A percentile compares a stretch with the other conserved stretches of the same genome.
Conservation (phyloP, 2,888 invertebrate genomes). For the Scaptomyza parva region DNA sequence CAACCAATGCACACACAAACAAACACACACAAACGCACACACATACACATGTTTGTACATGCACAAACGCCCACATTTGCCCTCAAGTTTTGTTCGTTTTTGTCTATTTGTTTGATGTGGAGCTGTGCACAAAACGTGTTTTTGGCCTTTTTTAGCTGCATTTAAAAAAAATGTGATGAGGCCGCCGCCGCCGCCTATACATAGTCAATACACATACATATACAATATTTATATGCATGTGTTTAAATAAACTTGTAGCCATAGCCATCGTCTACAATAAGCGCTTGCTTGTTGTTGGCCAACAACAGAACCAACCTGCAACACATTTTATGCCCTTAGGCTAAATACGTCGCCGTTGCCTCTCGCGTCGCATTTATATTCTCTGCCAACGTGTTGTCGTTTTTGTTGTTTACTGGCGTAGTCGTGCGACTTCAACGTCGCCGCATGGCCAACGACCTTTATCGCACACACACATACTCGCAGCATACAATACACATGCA, state of each 20-base stretch:
- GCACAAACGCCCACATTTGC: conserved; percentile 61
- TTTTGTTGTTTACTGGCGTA: conserved; percentile 44
- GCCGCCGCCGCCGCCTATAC: conserved; percentile 30
- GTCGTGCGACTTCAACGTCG: conserved; percentile 72
- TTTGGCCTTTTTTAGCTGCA: conserved; percentile 48
- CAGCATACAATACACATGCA: conserved; percentile 4
- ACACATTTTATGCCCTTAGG: conserved; percentile 79
- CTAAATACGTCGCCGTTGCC: conserved; percentile 66
- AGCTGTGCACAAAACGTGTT: conserved; percentile 65
- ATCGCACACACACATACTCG: conserved; percentile 53
- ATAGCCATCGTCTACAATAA: conserved; percentile 45
- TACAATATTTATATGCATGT: neutral
- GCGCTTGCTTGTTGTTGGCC: conserved; percentile 39
- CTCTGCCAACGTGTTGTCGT: conserved; percentile 52
- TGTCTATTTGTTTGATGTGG: conserved; percentile 57
- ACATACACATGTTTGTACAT: neutral
- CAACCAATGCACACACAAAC: conserved; percentile 12
- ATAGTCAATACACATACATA: conserved; percentile 11
- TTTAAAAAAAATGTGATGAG: conserved; percentile 54
- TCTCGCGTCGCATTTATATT: conserved; percentile 44
- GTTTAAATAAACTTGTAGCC: conserved; percentile 32
- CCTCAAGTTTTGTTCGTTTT: conserved; percentile 45
- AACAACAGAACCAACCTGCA: conserved; percentile 72
- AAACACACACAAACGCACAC: neutral
- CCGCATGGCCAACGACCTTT: conserved; percentile 80